A percentile compares a stretch with the other conserved stretches of the same genome.
Conservation (phyloP, 2,797 vertebrate genomes). For the Prunella strophiata region DNA sequence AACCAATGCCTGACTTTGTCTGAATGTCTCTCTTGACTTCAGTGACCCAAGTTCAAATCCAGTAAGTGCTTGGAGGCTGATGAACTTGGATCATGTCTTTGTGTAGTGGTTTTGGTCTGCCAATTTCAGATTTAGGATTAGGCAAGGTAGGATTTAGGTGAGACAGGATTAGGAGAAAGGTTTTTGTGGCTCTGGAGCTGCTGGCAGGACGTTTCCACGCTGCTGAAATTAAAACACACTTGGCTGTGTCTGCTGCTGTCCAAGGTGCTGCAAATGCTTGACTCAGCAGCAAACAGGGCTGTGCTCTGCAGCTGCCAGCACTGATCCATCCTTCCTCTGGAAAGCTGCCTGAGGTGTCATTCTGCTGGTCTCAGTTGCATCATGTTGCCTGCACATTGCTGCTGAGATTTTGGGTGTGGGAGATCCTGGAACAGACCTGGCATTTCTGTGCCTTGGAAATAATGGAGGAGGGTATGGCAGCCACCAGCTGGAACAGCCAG, state of each 20-base stretch:
- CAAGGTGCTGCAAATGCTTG: background rate
- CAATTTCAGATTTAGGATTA: background rate
- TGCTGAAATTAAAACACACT: background rate
- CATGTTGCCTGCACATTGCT: background rate
- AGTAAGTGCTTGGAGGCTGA: background rate
- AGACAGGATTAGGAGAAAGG: background rate
- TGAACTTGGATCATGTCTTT: background rate
- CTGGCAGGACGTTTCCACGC: background rate
- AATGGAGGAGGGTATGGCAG: slow-evolving; percentile 18
- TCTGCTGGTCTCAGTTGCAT: background rate
- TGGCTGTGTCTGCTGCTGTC: background rate
- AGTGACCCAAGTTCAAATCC: background rate
- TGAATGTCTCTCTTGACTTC: background rate
- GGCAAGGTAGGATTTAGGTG: background rate
- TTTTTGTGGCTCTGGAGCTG: background rate
- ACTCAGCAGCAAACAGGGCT: background rate
- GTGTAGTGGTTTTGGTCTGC: background rate
- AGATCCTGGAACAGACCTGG: background rate
- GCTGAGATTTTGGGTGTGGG: background rate
- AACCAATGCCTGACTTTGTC: background rate
- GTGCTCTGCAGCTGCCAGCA: background rate
- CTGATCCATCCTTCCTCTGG: background rate
- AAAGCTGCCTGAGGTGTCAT: background rate
- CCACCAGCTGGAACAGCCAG: background rate
- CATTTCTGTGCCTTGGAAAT: background rate